phyloP scores from a whole-genome alignment of 2,888 invertebrate species.

The Amphiduros pacificus region DNA sequence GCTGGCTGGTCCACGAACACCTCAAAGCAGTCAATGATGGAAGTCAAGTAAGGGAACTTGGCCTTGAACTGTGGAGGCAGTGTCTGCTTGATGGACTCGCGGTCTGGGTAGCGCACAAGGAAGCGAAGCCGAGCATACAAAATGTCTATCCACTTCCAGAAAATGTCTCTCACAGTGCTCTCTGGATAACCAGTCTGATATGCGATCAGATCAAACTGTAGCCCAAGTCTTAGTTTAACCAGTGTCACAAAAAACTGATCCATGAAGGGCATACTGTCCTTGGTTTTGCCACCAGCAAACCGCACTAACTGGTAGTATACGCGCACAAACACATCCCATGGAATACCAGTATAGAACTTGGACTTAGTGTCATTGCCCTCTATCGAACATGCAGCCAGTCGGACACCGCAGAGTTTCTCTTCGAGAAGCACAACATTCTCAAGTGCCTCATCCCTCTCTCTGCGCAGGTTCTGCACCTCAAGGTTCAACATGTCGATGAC shows the following conservation, averaged over 20 bases:
- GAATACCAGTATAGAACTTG: background rate
- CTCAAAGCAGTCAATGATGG: conserved; percentile 13
- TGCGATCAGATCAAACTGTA: background rate
- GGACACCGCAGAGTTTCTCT: no score
- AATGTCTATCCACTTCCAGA: background rate
- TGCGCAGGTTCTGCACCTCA: no score
- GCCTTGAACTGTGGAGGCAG: background rate
- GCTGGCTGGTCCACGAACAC: background rate
- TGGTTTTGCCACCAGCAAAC: background rate
- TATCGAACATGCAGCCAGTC: no score
- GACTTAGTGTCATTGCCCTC: background rate
- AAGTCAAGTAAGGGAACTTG: background rate
- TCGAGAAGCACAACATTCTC: no score
- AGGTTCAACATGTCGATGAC: no score
- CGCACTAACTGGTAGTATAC: background rate
- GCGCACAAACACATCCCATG: background rate
- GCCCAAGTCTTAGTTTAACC: background rate
- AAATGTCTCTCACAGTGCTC: background rate
- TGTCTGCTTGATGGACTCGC: background rate
- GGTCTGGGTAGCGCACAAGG: background rate
- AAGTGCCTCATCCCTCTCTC: no score
- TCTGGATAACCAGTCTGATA: background rate
- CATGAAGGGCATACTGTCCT: background rate
- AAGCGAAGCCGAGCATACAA: background rate
- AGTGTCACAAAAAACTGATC: conserved; percentile 4